phyloP scores from a whole-genome alignment of 2,113 vertebrate genomes.

The Anser brachyrhynchus region DNA sequence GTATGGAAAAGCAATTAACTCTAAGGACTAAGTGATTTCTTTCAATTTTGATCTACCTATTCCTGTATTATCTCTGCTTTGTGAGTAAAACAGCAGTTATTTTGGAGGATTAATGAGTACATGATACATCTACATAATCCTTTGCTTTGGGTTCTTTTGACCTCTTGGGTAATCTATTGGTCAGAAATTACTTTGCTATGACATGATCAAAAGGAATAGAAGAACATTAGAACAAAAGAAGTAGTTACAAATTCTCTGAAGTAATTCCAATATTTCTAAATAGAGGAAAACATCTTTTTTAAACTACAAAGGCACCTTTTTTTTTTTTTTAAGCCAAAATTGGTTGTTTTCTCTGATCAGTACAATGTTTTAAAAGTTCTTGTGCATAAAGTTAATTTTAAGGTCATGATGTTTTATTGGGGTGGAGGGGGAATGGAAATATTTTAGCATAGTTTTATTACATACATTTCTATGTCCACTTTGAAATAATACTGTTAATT shows the following conservation, averaged over 20 bases:
- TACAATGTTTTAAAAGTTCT: background rate
- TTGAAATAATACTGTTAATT: background rate
- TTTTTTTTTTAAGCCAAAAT: background rate
- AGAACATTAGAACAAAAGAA: background rate
- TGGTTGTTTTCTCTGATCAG: background rate
- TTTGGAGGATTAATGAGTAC: background rate
- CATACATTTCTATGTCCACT: background rate
- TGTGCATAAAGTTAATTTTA: background rate
- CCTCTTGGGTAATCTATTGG: background rate
- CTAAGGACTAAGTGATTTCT: conserved; percentile 61
- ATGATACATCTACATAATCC: background rate
- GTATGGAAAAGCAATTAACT: conserved; percentile 56
- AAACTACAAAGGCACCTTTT: background rate
- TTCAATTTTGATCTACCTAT: conserved; percentile 47
- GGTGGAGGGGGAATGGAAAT: background rate
- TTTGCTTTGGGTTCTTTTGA: background rate
- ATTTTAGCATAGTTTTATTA: background rate
- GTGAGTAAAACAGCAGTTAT: background rate
- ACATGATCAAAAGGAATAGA: background rate
- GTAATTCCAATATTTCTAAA: background rate
- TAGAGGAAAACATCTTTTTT: background rate
- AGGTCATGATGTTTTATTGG: background rate
- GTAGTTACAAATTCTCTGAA: background rate
- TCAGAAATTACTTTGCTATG: background rate
- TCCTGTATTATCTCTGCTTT: conserved; percentile 36